These are phyloP conservation scores for Drosophila basisetae DNA, from an alignment of 2,888 invertebrate species.

Conservation along the genomic window DNA sequence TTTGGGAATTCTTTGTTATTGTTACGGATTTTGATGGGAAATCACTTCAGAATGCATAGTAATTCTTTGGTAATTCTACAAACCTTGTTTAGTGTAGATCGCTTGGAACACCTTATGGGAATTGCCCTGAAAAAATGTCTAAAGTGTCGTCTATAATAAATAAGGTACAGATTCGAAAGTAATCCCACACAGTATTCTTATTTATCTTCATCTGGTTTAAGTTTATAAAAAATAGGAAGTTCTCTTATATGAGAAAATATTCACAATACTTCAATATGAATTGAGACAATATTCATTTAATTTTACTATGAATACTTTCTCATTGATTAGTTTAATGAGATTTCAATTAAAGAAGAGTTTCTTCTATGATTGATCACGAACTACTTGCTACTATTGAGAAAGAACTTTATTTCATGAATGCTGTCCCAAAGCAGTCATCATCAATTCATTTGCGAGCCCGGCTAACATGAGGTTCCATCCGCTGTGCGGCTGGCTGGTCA, in stretches of 20 bases:
- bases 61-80: neutral
- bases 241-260: neutral
- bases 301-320: neutral
- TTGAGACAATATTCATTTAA: neutral
- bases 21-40: neutral
- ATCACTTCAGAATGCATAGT: neutral
- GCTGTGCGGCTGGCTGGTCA: slow-evolving; percentile 22
- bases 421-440: neutral
- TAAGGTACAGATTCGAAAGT: neutral
- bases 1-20: neutral
- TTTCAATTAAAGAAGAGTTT: neutral
- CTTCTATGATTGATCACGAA: neutral
- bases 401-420: neutral
- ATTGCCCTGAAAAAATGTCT: too few species aligned
- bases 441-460: neutral
- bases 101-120: neutral
- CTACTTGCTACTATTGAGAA: neutral
- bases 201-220: neutral
- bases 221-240: neutral
- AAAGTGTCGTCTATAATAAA: neutral
- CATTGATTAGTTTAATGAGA: neutral
- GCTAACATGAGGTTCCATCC: slow-evolving; percentile 6
- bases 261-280: neutral
- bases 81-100: neutral
- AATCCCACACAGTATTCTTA: neutral